Base-by-base conservation (phyloP, 2,888 invertebrate genomes). In the Amorpha juglandis region DNA sequence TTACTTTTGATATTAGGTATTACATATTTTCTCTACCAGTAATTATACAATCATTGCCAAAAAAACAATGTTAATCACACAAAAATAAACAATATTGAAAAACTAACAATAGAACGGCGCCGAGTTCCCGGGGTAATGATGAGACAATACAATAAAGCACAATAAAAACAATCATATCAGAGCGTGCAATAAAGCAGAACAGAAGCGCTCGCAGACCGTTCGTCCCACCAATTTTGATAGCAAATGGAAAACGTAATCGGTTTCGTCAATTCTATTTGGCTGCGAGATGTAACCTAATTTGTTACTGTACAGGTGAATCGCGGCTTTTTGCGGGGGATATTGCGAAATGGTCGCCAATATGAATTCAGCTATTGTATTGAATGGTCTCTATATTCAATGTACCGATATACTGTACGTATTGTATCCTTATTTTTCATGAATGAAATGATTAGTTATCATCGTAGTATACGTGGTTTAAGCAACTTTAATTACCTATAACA, bases 221-320 rank as follows among this genome's bases (percentile, higher is more conserved):
- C 86, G 81, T 79, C 90, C 88, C 85, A 87, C 85, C 92, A 91
- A 92, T 91, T 90, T 86, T 77, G 80, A 76, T 81, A 76, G 80
- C 84, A 90, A 92, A 91, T 91, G 81, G 90, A 88, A 91, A 92
- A 85, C 82, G 89, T 91, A 91, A 92, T 92, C 80, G 82, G 78
- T 89, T 89, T 90, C 73, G 85, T 80, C 88, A 87, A 89, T 88
- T 87, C 84, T 81, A 91, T 91, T 91, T 91, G 78, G 79, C 78
- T 82, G 78, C 80, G 78, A 73, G 74, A 74, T 75, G 70, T 89
- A 91, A 91, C 84, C 86, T 81, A 76, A 76, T 90, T 90, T 84
- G 70, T 35, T 21, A 73, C 67, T 71, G 69, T 69, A 68, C 89
- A 89, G 90, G 89, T 90, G 81, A 80, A 71, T 74, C 71, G 67